Evolutionary conservation across 2,888 invertebrate species (phyloP), one percentile per base, ranked within the genome.

Genomic region (Hemaris fuciformis): DNA sequence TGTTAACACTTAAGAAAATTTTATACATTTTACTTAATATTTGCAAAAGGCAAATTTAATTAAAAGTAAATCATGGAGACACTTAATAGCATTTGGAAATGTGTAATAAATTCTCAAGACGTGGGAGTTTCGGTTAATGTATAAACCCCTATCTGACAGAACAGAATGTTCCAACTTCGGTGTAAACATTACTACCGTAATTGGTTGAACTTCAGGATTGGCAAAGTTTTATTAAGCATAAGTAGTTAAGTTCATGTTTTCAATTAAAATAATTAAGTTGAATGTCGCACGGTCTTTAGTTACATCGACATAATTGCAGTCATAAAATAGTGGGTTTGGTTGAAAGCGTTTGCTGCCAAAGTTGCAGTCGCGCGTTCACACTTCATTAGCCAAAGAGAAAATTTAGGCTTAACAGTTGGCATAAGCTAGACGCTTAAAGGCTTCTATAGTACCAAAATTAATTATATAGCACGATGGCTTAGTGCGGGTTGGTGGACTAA

Each of bases 151-250:
- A 53, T 53, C 53, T 20, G 25, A 48, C 15, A 25, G 18, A 53
- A 53, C 53, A 25, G 15, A 25, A 22, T 46, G 18, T n/a, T n/a
- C n/a, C 1, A 43, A 43, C 45, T 48, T 48, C 48, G 31, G 3
- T 31, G 53, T 31, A 53, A 53, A 53, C 53, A 53, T 31, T 45
- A 45, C 45, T 45, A 18, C 18, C 27, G 18, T 53, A 53, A 53
- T 53, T 53, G 18, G 53, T 10, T 53, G 18, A 53, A 53, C 4
- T 53, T 53, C 18, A 53, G 31, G 31, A 31, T 48, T 48, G 27
- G 27, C 15, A 48, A 48, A 48, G 48, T 48, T 48, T 48, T 48
- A 27, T 27, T 27, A 43, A 20, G 43, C 23, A 53, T 31, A 31
- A 53, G 31, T 53, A 53, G 48, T 48, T 48, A 31, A 1, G 53